phyloP scores from a whole-genome alignment of 2,113 vertebrate species.

The Sylvia atricapilla region DNA sequence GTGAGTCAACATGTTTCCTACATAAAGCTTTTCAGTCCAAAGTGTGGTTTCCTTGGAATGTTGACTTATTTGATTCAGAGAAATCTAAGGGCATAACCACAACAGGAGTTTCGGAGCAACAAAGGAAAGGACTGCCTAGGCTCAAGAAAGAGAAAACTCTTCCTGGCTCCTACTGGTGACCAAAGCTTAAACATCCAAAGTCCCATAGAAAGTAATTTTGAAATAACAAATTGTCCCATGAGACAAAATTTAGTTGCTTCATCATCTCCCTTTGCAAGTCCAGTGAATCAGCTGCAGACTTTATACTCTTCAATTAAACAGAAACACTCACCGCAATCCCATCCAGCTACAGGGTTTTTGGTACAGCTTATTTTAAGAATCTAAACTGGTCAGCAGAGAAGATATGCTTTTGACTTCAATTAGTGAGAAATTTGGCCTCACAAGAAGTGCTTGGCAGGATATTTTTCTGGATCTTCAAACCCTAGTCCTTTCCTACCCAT shows the following conservation, averaged over 20 bases:
- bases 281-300: constrained; percentile 4
- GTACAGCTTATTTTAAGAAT: not conserved
- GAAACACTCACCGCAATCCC: not conserved
- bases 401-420: not conserved
- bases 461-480: not conserved
- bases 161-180: not conserved
- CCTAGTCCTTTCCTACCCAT: not conserved
- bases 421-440: not conserved
- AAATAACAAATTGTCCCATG: not conserved
- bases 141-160: not conserved
- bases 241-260: not conserved
- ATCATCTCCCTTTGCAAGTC: constrained; percentile 24
- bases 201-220: not conserved
- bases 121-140: not conserved
- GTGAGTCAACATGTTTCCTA: not conserved
- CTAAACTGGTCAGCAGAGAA: not conserved
- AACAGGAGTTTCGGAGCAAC: not conserved
- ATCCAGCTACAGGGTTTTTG: not conserved
- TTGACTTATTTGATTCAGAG: not conserved
- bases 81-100: not conserved
- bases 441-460: not conserved
- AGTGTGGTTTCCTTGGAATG: not conserved
- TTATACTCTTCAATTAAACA: not conserved
- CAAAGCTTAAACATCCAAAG: not conserved
- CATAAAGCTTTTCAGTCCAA: not conserved